A percentile compares a stretch with the other conserved stretches of the same genome.
Conservation (phyloP, 2,113 vertebrate genomes). For the Elgaria multicarinata region DNA sequence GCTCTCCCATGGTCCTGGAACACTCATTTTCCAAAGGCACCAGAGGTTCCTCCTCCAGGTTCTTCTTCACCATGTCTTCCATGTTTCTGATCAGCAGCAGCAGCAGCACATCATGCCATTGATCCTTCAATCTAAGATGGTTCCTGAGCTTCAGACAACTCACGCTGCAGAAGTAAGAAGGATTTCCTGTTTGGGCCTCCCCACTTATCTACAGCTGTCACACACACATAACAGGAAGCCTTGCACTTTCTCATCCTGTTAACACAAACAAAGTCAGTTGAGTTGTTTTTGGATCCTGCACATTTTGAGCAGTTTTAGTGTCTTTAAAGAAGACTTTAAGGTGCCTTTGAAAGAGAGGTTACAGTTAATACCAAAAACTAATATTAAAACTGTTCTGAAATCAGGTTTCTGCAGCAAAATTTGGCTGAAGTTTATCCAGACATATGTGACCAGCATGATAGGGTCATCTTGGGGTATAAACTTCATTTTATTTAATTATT, state of each 20-base stretch:
- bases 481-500: too few species aligned
- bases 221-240: constrained; percentile 87
- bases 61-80: constrained; percentile 87
- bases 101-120: constrained; percentile 63
- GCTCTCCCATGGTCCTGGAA: constrained; percentile 65
- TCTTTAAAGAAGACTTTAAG: constrained; percentile 63
- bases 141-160: constrained; percentile 70
- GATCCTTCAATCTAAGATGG: constrained; percentile 67
- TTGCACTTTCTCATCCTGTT: constrained; percentile 86
- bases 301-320: constrained; percentile 61
- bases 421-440: constrained; percentile 23
- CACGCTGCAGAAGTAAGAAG: constrained; percentile 78
- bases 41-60: constrained; percentile 75
- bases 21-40: constrained; percentile 65
- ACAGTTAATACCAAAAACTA: constrained; percentile 45
- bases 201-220: constrained; percentile 85
- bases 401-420: neutral
- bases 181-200: constrained; percentile 84
- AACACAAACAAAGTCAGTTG: constrained; percentile 73
- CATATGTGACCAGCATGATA: constrained; percentile 19
- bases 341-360: constrained; percentile 63
- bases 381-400: constrained; percentile 34
- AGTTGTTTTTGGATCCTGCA: constrained; percentile 56
- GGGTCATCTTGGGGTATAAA: neutral
- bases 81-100: constrained; percentile 74